Evolutionary conservation across 1,140 invertebrate species (phyloP), one percentile per base, ranked within the genome.

Genomic region (Zaprionus inermis): DNA sequence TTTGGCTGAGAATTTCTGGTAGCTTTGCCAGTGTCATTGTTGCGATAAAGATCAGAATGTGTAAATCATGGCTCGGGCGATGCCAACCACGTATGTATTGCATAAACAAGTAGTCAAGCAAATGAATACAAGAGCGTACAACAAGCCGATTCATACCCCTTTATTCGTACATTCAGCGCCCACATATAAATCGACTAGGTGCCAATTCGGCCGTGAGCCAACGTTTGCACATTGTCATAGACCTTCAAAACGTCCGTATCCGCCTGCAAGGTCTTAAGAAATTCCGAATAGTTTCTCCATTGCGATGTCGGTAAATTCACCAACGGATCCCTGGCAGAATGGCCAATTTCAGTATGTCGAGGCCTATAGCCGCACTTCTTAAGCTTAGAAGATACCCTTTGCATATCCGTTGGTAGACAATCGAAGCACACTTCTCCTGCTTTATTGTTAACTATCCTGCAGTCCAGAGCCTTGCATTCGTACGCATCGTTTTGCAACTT

Each of bases 41-140:
- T 89, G 36, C 72, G 84, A 89, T 89, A 89, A 89, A 81, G 84
- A 89, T 89, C 84, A 79, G 56, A 78, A 73, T 66, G 85, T 84
- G 85, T 89, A 89, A 89, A 89, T 89, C 84, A 90, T 84, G 67
- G 65, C 75, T 69, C 60, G 56, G 60, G 57, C 57, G 59, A 71
- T 59, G 64, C 56, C 58, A 52, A 61, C 59, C 51, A 59, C 16
- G 59, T 28, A 16, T 51, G 71, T 74, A 78, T 70, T 84, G 85
- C 81, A 89, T 89, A 77, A 90, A 89, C 84, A 89, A 89, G 85
- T 89, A 90, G 84, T 89, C 73, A 76, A 90, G 84, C 84, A 90
- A 89, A 89, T 85, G 72, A 57, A 78, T 90, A 88, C 84, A 88
- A 74, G 83, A 49, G 41, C 54, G 54, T 58, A 44, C 63, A 57